Evolutionary conservation across 2,888 invertebrate genomes (phyloP), one percentile per base, ranked within the genome.

Genomic region (Archips xylosteana): DNA sequence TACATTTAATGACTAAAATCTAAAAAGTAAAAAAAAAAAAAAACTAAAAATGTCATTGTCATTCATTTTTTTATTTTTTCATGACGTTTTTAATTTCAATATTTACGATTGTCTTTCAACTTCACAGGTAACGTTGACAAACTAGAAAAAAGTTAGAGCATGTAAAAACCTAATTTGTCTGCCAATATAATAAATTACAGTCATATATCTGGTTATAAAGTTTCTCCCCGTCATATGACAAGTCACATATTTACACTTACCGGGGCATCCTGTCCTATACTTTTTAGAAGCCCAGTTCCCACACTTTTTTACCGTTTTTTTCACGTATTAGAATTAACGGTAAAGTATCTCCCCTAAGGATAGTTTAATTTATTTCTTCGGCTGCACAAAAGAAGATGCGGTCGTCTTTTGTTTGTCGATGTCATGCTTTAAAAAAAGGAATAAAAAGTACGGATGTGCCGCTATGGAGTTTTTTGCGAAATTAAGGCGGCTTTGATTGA

Each of bases 331-430:
- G 85, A 89, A 85, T 83, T 94, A 94, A 94, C 94, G 94, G 94
- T 94, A 92, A 91, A 89, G 83, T 84, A 80, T 89, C 88, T 90
- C 92, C 93, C 93, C 93, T 91, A 91, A 89, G 89, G 90, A 91
- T 91, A 87, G 87, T 90, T 91, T 92, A 92, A 94, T 94, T 92
- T 94, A 94, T 92, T 91, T 93, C 92, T 89, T 87, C 83, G 80
- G 86, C 81, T 83, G 81, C 82, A 89, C 89, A 90, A 92, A 85
- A 85, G 89, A 85, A 83, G 91, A 91, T 91, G 92, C 90, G 91
- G 92, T 91, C 83, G 82, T 78, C 80, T 83, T 87, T 91, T 92
- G 90, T 91, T 87, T 88, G 91, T 82, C 77, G 77, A 81, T 85
- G 87, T 86, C 84, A 89, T 77, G 86, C 80, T 82, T 68, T 63